Base-by-base conservation (phyloP, 2,113 vertebrate genomes). In the Rutilus rutilus region DNA sequence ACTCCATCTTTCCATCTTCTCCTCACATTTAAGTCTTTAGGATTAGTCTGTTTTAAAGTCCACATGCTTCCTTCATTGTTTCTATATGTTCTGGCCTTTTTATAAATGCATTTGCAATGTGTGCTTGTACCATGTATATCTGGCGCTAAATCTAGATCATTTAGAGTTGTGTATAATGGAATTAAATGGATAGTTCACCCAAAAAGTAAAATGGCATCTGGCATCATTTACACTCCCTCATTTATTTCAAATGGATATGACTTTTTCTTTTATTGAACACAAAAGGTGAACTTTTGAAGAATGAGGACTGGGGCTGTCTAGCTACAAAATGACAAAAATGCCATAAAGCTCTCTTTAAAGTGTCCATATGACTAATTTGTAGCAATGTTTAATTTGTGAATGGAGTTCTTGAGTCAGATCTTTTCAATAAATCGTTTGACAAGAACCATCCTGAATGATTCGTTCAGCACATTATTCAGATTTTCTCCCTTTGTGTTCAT, bases 21-120 rank as follows among this genome's bases (percentile, higher is more conserved):
- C 83, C 77, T 90, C 87, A 89, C 50, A 82, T 91, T 89, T 92
- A 88, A 93, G 91, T 91, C 93, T 94, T 95, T 95, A 92, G 94
- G 94, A 95, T 95, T 95, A 95, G 94, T 95, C 94, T 94, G 94
- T 92, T 88, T 92, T 77, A 91, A 85, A 64, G 82, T 90, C 88
- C 89, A 47, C 84, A 88, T 91, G 88, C 88, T 54, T 87, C 88
- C 87, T 85, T 89, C 87, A 87, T 89, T 88, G 92, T 92, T 92
- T 92, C 8, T 84, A 90, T 85, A 87, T 74, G 47, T 88, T 88
- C 54, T 57, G 54, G 54, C 88, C 54, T 83, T 80, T n/a, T 47
- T 64, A 83, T 87, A 33, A 87, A 87, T 90, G 89, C 85, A 88
- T 39, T 52, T 89, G 83, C 84, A 79, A 65, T 91, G 54, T 91